Conservation (phyloP, 2,113 vertebrate genomes). For the Phocoena phocoena region DNA sequence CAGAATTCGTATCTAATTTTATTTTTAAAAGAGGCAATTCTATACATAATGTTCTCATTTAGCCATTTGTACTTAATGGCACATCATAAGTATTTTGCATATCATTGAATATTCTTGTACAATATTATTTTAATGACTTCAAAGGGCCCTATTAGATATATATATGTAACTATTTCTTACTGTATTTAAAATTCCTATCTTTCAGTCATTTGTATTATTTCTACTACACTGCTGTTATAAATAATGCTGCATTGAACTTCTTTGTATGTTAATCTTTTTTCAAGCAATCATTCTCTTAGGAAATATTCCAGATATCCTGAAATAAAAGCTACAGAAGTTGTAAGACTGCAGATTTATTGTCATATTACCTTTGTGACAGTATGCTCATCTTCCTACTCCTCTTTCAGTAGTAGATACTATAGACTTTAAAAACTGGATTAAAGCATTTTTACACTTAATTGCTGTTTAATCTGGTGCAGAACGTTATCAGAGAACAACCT, state of each 20-base stretch:
- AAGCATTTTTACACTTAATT: conserved; percentile 64
- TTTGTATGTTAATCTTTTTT: not conserved
- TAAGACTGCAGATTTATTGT: too few relatives aligned
- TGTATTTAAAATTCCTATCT: not conserved
- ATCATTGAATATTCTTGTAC: not conserved
- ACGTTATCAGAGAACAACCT: conserved; percentile 39
- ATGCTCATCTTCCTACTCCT: not conserved
- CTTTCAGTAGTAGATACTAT: not conserved
- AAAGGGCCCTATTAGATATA: not conserved
- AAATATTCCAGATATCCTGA: not conserved
- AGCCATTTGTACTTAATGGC: not conserved
- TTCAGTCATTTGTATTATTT: not conserved
- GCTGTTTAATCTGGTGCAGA: conserved; percentile 81
- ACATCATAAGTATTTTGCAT: not conserved
- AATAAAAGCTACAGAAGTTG: not conserved
- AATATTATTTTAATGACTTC: not conserved
- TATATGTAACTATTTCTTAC: not conserved
- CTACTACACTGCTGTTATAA: not conserved
- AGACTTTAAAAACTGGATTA: not conserved
- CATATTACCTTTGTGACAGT: not conserved
- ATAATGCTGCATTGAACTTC: not conserved
- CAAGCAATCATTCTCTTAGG: not conserved
- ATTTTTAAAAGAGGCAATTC: not conserved
- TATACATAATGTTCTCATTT: not conserved
- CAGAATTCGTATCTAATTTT: not conserved